phyloP scores from a whole-genome alignment of 1,140 invertebrate species.

The Dendroctonus valens region DNA sequence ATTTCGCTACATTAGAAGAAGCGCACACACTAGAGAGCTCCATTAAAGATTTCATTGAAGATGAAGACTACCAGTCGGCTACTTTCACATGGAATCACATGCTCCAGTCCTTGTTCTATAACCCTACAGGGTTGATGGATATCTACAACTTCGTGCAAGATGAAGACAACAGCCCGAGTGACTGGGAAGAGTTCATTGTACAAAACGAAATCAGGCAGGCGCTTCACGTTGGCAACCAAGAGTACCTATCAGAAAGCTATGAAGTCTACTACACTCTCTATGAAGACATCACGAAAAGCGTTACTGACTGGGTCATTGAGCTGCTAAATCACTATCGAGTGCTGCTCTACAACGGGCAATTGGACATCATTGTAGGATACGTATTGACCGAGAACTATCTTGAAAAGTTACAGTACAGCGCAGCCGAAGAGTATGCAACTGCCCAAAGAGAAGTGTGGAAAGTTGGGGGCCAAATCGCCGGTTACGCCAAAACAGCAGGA shows the following conservation, averaged over 20 bases:
- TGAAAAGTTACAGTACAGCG: slow-evolving; percentile 62
- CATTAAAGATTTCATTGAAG: slow-evolving; percentile 57
- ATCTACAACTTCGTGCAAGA: slow-evolving; percentile 52
- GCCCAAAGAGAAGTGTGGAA: slow-evolving; percentile 62
- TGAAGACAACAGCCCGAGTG: background rate
- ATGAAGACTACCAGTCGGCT: slow-evolving; percentile 61
- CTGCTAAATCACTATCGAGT: slow-evolving; percentile 67
- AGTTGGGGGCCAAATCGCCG: slow-evolving; percentile 66
- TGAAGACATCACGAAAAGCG: slow-evolving; percentile 79
- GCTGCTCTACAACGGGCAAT: slow-evolving; percentile 77
- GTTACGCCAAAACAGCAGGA: slow-evolving; percentile 67
- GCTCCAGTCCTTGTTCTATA: slow-evolving; percentile 60
- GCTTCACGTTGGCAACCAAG: slow-evolving; percentile 55
- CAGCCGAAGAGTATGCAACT: slow-evolving; percentile 60
- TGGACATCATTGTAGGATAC: slow-evolving; percentile 83
- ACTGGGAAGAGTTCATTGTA: slow-evolving; percentile 15
- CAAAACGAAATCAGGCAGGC: slow-evolving; percentile 55
- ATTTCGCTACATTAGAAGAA: slow-evolving; percentile 56
- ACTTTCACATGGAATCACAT: slow-evolving; percentile 66
- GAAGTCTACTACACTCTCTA: slow-evolving; percentile 7
- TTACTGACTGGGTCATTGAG: slow-evolving; percentile 71
- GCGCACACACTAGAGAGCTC: slow-evolving; percentile 60
- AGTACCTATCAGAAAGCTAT: slow-evolving; percentile 46
- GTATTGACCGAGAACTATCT: slow-evolving; percentile 73
- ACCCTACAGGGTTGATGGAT: slow-evolving; percentile 55